phyloP scores from a whole-genome alignment of 2,888 invertebrate genomes.

The Macrophya alboannulata region DNA sequence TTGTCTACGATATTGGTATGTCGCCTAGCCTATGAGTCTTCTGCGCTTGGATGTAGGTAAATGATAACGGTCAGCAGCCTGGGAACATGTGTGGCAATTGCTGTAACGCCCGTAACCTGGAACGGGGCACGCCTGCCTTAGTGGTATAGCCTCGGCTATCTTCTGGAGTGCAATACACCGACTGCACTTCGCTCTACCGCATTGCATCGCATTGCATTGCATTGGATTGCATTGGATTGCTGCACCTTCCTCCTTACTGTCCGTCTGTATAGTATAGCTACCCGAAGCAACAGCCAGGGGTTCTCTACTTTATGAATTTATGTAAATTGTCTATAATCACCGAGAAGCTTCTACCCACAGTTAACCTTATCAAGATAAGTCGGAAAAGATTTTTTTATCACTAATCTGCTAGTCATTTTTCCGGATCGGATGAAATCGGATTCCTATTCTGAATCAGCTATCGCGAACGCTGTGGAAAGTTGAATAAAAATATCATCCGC shows the following conservation, averaged over 20 bases:
- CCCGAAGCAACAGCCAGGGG: constrained; percentile 61
- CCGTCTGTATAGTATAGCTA: constrained; percentile 64
- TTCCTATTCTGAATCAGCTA: neutral
- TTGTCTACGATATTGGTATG: constrained; percentile 12
- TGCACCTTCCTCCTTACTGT: constrained; percentile 64
- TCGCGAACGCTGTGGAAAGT: neutral
- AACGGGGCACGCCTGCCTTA: constrained; percentile 76
- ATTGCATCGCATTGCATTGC: constrained; percentile 64
- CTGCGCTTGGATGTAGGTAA: neutral
- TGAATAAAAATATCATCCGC: neutral
- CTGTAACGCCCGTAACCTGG: constrained; percentile 68
- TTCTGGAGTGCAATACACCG: constrained; percentile 70
- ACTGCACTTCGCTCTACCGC: constrained; percentile 70
- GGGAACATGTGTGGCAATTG: constrained; percentile 78
- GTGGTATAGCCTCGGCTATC: constrained; percentile 63
- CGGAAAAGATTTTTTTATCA: neutral
- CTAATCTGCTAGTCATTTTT: neutral
- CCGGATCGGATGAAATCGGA: neutral
- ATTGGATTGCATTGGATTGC: constrained; percentile 66
- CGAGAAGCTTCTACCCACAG: neutral
- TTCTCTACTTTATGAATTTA: constrained; percentile 55
- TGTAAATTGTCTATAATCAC: constrained; percentile 27
- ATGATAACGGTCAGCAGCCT: constrained; percentile 71
- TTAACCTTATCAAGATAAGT: neutral
- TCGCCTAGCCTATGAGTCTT: neutral